Percentiles rank a stretch among this genome's conserved stretches.
These are phyloP conservation scores for Stenotaenia linearis DNA, from an alignment of 2,888 invertebrate species.

Conservation along the genomic window DNA sequence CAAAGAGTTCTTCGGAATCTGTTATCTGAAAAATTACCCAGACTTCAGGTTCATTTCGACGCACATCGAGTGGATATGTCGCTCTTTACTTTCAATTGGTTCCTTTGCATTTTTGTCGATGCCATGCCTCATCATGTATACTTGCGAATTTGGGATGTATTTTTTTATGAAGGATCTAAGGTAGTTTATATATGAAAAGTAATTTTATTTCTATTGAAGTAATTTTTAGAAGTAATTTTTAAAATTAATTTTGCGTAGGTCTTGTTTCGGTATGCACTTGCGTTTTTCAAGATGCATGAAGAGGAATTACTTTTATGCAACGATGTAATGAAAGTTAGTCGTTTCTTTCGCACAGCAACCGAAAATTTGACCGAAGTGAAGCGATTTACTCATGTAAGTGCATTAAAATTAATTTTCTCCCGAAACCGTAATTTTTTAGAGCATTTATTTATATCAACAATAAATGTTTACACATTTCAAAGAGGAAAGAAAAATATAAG, in stretches of 20 bases:
- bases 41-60: constrained; percentile 49
- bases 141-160: constrained; percentile 54
- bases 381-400: constrained; percentile 49
- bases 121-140: constrained; percentile 52
- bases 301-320: constrained; percentile 49
- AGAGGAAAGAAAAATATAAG: neutral
- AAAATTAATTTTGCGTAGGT: constrained; percentile 44
- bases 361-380: constrained; percentile 51
- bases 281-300: constrained; percentile 52
- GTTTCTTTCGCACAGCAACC: constrained; percentile 50
- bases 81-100: constrained; percentile 55
- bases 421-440: neutral
- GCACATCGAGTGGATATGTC: constrained; percentile 50
- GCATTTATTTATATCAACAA: neutral
- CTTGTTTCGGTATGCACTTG: constrained; percentile 54
- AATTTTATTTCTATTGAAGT: too few species aligned
- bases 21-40: constrained; percentile 52
- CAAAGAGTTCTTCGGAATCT: constrained; percentile 53
- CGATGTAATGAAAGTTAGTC: constrained; percentile 51
- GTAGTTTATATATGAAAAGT: too few species aligned
- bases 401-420: neutral
- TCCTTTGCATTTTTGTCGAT: constrained; percentile 55
- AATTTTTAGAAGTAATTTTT: neutral
- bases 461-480: neutral
- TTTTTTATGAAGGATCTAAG: constrained; percentile 55